A percentile compares a stretch with the other conserved stretches of the same genome.
These are phyloP conservation scores for Geococcyx californianus DNA, from an alignment of 2,113 vertebrate genomes.

Conservation along the genomic window DNA sequence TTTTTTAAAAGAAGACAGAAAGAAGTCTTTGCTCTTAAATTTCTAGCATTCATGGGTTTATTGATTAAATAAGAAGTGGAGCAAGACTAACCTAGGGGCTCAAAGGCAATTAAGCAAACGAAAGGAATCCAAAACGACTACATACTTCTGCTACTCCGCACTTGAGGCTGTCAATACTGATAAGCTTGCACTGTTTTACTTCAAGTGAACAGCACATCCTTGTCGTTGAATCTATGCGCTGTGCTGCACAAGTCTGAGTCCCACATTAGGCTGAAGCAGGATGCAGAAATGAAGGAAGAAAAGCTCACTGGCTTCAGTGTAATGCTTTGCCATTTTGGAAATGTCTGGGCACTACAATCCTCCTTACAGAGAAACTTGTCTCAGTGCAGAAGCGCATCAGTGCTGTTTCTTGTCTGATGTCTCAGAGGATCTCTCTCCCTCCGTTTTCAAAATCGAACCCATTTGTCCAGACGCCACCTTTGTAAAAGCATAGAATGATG, in stretches of 20 bases:
- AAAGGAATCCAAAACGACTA: neutral
- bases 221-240: neutral
- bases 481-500: neutral
- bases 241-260: neutral
- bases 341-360: neutral
- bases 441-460: neutral
- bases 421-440: neutral
- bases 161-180: neutral
- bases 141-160: neutral
- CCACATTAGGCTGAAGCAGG: rapidly evolving
- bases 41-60: neutral
- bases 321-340: neutral
- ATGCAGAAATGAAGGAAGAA: neutral
- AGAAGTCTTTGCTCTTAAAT: neutral
- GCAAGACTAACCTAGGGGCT: neutral
- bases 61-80: neutral
- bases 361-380: neutral
- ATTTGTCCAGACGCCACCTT: neutral
- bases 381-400: rapidly evolving
- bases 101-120: neutral
- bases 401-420: neutral
- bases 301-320: neutral
- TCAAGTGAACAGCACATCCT: neutral
- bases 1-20: neutral
- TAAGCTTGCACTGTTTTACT: neutral